Percentiles rank a stretch among this genome's conserved stretches.
Conservation (phyloP, 2,888 invertebrate species). For the Rhorus exstirpatorius region DNA sequence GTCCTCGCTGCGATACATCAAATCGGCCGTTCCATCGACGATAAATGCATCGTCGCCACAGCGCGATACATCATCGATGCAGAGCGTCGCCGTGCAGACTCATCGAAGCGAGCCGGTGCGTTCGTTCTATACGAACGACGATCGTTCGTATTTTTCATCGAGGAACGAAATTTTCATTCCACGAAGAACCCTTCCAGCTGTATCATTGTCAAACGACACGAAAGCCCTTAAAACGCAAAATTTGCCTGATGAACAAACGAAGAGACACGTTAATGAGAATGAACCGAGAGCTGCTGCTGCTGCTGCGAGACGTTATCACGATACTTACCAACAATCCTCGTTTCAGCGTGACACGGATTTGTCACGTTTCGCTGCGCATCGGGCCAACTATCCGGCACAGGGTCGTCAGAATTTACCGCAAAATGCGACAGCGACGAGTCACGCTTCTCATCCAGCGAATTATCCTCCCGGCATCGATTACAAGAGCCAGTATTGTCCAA, state of each 20-base stretch:
- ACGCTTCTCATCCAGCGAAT: conserved; percentile 39
- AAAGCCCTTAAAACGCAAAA: neutral
- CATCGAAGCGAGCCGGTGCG: conserved; percentile 38
- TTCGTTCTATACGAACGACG: conserved; percentile 17
- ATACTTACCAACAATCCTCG: conserved; percentile 50
- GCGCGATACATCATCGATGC: conserved; percentile 44
- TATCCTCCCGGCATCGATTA: conserved; percentile 50
- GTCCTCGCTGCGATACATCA: conserved; percentile 50
- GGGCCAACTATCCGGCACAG: conserved; percentile 48
- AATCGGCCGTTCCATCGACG: conserved; percentile 34
- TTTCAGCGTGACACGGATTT: conserved; percentile 62
- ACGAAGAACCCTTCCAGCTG: conserved; percentile 15
- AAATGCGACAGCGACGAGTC: conserved; percentile 17
- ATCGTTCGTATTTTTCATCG: conserved; percentile 13
- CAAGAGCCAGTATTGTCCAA: conserved; percentile 49
- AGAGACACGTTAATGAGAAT: neutral
- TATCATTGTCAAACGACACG: neutral
- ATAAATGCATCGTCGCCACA: conserved; percentile 57
- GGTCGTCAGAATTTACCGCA: conserved; percentile 58
- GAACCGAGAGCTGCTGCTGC: neutral
- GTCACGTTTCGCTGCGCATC: conserved; percentile 11
- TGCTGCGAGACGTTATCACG: conserved; percentile 12
- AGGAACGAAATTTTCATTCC: conserved; percentile 32
- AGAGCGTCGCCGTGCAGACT: conserved; percentile 71
- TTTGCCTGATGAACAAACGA: neutral